These are phyloP conservation scores for Spodoptera frugiperda DNA, from an alignment of 1,140 invertebrate genomes.

Conservation along the genomic window DNA sequence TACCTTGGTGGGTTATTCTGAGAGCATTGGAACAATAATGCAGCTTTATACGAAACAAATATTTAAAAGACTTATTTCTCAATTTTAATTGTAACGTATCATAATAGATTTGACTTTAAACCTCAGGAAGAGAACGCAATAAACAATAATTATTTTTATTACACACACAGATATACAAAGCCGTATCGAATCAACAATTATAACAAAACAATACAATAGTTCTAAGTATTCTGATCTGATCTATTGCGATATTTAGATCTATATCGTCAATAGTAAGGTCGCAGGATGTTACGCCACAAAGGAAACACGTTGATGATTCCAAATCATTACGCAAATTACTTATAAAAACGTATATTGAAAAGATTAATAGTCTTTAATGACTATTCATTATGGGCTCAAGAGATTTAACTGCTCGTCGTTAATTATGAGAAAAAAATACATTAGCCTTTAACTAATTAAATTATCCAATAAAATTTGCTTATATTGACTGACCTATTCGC, in stretches of 20 bases:
- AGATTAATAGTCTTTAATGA: conserved; percentile 23
- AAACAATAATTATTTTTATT: not conserved
- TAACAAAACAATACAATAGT: conserved; percentile 43
- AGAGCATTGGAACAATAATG: not conserved
- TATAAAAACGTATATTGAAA: conserved; percentile 19
- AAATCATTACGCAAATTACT: conserved; percentile 33
- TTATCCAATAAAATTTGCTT: no score
- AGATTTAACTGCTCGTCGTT: not conserved
- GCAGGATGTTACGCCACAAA: conserved; percentile 28
- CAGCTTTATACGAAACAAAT: not conserved
- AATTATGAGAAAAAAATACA: not conserved
- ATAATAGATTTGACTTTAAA: no score
- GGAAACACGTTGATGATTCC: conserved; percentile 44
- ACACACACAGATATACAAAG: not conserved
- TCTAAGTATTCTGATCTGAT: conserved; percentile 22
- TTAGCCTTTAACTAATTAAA: no score
- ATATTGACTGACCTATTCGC: no score
- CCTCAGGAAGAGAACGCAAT: not conserved
- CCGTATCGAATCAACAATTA: conserved; percentile 33
- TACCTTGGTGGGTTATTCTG: conserved; percentile 8
- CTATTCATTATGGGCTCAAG: conserved; percentile 1
- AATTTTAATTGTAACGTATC: not conserved
- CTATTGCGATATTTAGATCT: conserved; percentile 38
- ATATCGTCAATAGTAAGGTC: conserved; percentile 42
- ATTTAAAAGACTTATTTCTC: no score